Conservation (phyloP, 2,113 vertebrate species). For the Thunnus thynnus region DNA sequence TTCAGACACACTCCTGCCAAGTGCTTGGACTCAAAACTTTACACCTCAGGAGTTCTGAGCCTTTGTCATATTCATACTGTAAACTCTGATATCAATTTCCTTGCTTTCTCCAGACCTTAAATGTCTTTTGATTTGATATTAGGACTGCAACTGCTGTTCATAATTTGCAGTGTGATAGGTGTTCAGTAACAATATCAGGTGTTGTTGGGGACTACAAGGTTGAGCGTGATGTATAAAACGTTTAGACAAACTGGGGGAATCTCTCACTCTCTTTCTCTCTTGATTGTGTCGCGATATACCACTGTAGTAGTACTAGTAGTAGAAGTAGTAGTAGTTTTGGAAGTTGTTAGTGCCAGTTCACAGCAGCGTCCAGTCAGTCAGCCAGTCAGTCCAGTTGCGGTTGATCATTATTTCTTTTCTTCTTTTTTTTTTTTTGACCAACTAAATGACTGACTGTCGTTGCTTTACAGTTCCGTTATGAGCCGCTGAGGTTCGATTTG, state of each 20-base stretch:
- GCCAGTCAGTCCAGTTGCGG: slow-evolving; percentile 10
- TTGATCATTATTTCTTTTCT: slow-evolving; percentile 13
- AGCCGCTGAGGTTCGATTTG: slow-evolving; percentile 81
- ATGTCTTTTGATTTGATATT: too few relatives aligned
- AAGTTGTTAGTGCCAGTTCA: slow-evolving; percentile 69
- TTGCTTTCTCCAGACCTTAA: too few relatives aligned
- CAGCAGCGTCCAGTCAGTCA: slow-evolving; percentile 36
- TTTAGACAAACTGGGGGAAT: not conserved
- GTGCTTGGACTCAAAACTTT: too few relatives aligned
- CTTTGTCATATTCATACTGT: too few relatives aligned
- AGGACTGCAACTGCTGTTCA: too few relatives aligned
- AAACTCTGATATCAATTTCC: too few relatives aligned
- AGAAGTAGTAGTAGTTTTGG: slow-evolving; percentile 61
- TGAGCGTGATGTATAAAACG: not conserved
- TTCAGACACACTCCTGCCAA: too few relatives aligned
- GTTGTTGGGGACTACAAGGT: too few relatives aligned
- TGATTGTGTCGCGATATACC: slow-evolving; percentile 40
- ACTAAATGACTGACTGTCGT: slow-evolving; percentile 2
- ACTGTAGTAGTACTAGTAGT: slow-evolving; percentile 56
- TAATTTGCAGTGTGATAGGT: too few relatives aligned
- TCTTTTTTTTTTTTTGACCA: not conserved
- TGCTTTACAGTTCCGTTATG: slow-evolving; percentile 62
- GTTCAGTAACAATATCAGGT: too few relatives aligned
- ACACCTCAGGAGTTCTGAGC: too few relatives aligned
- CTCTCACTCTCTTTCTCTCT: slow-evolving; percentile 35